Evolutionary conservation across 2,797 vertebrate species (phyloP), one percentile per base, ranked within the genome.

Genomic region (Sus cebifrons): DNA sequence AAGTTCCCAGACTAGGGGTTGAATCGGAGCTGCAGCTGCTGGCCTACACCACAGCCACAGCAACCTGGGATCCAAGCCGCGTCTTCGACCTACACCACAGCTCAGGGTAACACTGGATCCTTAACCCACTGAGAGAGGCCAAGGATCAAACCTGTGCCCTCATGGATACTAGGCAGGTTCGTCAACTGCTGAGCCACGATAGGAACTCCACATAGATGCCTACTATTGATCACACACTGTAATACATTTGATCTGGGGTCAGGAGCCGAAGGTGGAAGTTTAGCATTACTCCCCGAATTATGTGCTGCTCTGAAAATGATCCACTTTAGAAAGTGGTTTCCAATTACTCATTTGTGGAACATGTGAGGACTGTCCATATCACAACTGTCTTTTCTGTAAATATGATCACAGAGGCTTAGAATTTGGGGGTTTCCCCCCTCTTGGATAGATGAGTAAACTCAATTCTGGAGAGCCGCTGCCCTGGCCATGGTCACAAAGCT

Each of bases 271-370:
- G 16, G 25, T 20, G 71, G 54, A 40, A 85, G 21, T 67, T 85
- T 68, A 85, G 54, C 49, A 44, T 65, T 56, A 62, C 81, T 32
- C 54, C 13, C 73, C 36, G 56, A 91, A 95, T 75, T 36, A 25
- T 27, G 89, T 81, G 71, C 40, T 60, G 29, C 54, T 84, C 58
- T 65, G 17, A 60, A 70, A 93, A 88, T 64, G 93, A 85, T 71
- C 83, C 89, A 84, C 54, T 96, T 92, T 73, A 32, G 14, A 25
- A 64, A 94, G 67, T 54, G 23, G 71, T 79, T 83, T 91, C 44
- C 17, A 92, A 91, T 73, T 70, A 82, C 36, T 75, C 17, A 13
- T 6, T 6, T 21, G 44, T 54, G 65, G 49, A 67, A 54, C 81
- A 73, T n/a, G 81, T 54, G n/a, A 89, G n/a, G 86, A 36, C 20